Evolutionary conservation across 2,797 vertebrate species (phyloP), one percentile per base, ranked within the genome.

Genomic region (Allobates femoralis): DNA sequence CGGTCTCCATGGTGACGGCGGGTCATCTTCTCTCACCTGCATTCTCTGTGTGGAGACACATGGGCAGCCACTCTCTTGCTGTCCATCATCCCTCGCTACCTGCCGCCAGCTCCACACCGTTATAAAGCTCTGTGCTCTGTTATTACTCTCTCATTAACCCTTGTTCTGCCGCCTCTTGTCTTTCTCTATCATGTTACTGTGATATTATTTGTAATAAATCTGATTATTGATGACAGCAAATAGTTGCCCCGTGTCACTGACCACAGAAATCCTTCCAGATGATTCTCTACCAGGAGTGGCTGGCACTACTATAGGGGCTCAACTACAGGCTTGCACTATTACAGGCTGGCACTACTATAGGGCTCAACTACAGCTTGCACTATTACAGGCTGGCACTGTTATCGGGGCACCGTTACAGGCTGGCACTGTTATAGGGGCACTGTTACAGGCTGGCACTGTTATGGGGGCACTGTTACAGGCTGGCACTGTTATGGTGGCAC

Each of bases 1-100:
- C 81, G 87, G 92, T 95, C 90, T 84, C 93, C 91, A 93, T 93
- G 89, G 93, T 90, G 94, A 95, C 91, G 85, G 71, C 90, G 91
- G 92, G 92, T 93, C 86, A 81, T 91, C 92, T 90, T 53, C 67
- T 91, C 74, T 73, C 90, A 92, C 92, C 92, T 95, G 86, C 78
- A 88, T 92, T 91, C 89, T 74, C 41, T 51, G 60, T 3, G 77
- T 19, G 62, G 14, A 56, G 34, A 66, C 84, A 74, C 84, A 86
- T 62, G 83, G 83, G 26, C 58, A 16, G 23, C 67, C 53, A 32
- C 30, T 67, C 66, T 26, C 4, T n/a, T 18, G 75, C n/a, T 21
- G 75, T 66, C 84, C 46, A 3, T 58, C 64, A 62, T 34, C 77
- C 67, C 32, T 55, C 84, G 55, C 84, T 79, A 16, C 8, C 60